These are phyloP conservation scores for Danio jaintianensis DNA, from an alignment of 2,797 vertebrate genomes.

Conservation along the genomic window DNA sequence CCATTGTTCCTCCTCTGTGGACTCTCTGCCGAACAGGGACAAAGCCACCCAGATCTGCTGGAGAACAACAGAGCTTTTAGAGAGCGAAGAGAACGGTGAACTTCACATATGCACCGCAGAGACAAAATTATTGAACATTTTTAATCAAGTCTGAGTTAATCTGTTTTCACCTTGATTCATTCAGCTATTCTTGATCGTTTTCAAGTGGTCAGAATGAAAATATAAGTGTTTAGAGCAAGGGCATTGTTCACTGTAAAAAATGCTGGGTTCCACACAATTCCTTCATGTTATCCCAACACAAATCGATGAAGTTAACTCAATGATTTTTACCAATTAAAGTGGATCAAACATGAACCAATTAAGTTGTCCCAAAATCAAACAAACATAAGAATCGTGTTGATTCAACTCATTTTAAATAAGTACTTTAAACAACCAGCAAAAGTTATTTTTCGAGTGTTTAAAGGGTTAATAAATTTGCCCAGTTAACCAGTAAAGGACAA, in stretches of 20 bases:
- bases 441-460: too few species aligned
- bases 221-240: not conserved
- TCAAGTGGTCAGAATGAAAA: not conserved
- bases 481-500: not conserved
- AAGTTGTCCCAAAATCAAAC: too few species aligned
- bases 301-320: too few species aligned
- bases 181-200: not conserved
- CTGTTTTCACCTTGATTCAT: not conserved
- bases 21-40: constrained; percentile 51
- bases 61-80: constrained; percentile 43
- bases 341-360: too few species aligned
- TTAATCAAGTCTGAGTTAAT: not conserved
- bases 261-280: too few species aligned
- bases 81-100: not conserved
- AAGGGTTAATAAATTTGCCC: not conserved
- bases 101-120: not conserved
- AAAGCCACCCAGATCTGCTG: constrained; percentile 57
- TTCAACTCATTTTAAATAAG: too few species aligned
- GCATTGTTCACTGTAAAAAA: too few species aligned
- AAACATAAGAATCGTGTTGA: too few species aligned
- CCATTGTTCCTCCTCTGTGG: constrained; percentile 57
- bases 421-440: too few species aligned
- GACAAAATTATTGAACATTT: not conserved
- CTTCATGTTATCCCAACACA: too few species aligned
- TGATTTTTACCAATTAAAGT: too few species aligned